A percentile compares a stretch with the other conserved stretches of the same genome.
Evolutionary conservation across 2,888 invertebrate genomes (phyloP).

Genomic region (Apodemia duryi): DNA sequence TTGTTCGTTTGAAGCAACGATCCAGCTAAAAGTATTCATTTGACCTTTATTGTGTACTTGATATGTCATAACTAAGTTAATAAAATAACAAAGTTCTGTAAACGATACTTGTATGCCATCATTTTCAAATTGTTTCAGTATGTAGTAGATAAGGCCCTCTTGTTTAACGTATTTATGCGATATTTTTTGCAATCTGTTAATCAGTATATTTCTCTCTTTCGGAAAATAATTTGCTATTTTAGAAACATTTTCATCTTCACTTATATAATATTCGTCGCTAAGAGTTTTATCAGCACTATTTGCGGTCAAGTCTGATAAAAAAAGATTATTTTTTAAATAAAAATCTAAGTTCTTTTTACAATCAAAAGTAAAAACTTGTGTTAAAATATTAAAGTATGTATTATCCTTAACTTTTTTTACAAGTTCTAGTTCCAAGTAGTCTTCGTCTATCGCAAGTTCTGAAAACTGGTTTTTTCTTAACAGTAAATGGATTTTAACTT

Average conservation of each 20-base stretch:
- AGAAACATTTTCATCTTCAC: conserved; percentile 10
- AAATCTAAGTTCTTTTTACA: conserved; percentile 1
- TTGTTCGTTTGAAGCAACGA: conserved; percentile 13
- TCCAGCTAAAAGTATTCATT: conserved; percentile 16
- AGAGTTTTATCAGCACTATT: not conserved
- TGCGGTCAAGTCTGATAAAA: not conserved
- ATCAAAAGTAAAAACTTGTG: conserved; percentile 15
- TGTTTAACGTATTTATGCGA: conserved; percentile 9
- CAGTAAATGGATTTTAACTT: conserved; percentile 9
- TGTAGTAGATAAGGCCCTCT: conserved; percentile 13
- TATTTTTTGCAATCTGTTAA: conserved; percentile 16
- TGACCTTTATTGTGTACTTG: conserved; percentile 2
- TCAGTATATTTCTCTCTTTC: conserved; percentile 1
- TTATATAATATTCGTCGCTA: not conserved
- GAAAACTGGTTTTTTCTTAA: conserved; percentile 10
- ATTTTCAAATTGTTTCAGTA: conserved; percentile 9
- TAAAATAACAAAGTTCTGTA: conserved; percentile 14
- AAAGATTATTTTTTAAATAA: conserved; percentile 11
- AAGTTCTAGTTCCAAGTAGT: conserved; percentile 11
- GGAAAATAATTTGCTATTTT: conserved; percentile 17
- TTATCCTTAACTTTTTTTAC: not conserved
- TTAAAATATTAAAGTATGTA: conserved; percentile 3
- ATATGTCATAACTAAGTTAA: conserved; percentile 6
- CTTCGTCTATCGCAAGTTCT: conserved; percentile 15
- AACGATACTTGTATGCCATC: conserved; percentile 15